Conservation (phyloP, 2,113 vertebrate species). For the Tringa solitaria region DNA sequence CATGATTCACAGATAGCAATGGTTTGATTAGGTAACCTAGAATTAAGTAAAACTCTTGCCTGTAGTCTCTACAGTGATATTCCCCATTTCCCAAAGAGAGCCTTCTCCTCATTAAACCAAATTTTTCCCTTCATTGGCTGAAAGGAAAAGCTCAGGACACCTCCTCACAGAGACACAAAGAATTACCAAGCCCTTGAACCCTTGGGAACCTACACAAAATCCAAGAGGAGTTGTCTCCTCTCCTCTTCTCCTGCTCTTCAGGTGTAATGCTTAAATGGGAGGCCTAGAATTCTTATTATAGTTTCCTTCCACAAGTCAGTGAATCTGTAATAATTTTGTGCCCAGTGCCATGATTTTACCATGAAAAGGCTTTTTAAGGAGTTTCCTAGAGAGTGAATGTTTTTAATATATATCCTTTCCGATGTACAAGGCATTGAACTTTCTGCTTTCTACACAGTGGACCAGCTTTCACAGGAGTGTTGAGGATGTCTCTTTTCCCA, state of each 20-base stretch:
- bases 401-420: background rate
- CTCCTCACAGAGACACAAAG: background rate
- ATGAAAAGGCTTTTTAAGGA: background rate
- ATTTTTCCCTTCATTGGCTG: background rate
- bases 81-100: background rate
- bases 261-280: background rate
- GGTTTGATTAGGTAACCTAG: background rate
- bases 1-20: background rate
- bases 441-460: background rate
- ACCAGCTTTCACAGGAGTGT: background rate
- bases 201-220: background rate
- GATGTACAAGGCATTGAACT: background rate
- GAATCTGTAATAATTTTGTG: background rate
- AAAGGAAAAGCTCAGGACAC: background rate
- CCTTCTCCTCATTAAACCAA: background rate
- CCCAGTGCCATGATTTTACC: background rate
- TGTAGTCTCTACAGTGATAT: background rate
- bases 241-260: background rate
- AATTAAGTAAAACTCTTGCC: background rate
- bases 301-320: background rate
- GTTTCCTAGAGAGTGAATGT: background rate
- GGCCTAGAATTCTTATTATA: background rate
- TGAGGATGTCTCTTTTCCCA: background rate
- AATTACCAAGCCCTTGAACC: background rate
- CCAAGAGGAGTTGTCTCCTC: background rate